Evolutionary conservation across 2,113 vertebrate genomes (phyloP), one percentile per base, ranked within the genome.

Genomic region (Phyllostomus hastatus): DNA sequence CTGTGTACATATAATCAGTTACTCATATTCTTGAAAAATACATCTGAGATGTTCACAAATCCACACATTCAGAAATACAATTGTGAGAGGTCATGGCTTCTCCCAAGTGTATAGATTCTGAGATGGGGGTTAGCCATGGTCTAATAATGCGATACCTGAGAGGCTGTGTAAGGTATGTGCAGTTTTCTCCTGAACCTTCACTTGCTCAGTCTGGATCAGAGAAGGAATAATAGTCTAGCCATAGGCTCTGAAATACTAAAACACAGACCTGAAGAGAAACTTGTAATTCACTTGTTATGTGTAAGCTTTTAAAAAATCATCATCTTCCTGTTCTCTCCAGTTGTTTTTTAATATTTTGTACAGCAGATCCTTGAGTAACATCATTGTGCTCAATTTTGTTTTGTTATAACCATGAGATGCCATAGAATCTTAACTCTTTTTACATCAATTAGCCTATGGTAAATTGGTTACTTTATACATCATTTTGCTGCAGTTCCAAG

Each of bases 121-220:
- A 92, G 52, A 81, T 85, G 38, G 24, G n/a, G 17, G 66, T 7
- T 35, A 70, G 43, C 48, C 10, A 38, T 69, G 57, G 26, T 48
- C 33, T 92, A 67, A 89, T 64, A 66, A 57, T 88, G n/a, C 38
- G 41, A 69, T 41, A 81, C 70, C 83, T 69, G 38, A 38, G 31
- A 83, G 50, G 75, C 52, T 31, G 11, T 52, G 17, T 72, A 73
- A 94, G 46, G 61, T 75, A 14, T 72, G 33, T 31, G 38, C 19
- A 48, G 61, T 93, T 94, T 90, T 94, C 19, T 87, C 82, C 69
- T 73, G 52, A 72, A 59, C n/a, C 24, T 64, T 92, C 46, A 66
- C 1, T 61, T 84, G 31, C 35, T 72, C 41, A 38, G 2, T 64
- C 46, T 94, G 54, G 26, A 78, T 14, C 17, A 79, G 59, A 75